Base-by-base conservation (phyloP, 1,140 invertebrate genomes). In the Heliothis subflexa region DNA sequence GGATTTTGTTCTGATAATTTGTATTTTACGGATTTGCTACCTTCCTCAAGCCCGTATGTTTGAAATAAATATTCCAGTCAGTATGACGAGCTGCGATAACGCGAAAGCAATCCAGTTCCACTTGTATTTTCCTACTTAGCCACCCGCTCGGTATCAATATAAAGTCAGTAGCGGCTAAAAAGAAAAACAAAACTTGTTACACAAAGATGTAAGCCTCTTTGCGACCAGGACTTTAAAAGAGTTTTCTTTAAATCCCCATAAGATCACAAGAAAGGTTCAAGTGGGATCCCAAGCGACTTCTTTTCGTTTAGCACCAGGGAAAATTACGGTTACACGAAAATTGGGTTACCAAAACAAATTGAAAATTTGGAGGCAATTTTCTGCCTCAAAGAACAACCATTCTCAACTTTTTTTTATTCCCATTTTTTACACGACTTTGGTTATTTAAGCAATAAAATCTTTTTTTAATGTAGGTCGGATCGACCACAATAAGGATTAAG, bases 301-400 rank as follows among this genome's bases (percentile, higher is more conserved):
- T 85, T 85, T 89, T 84, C 86, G 83, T 79, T 88, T 85, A 87
- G 81, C 83, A 90, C 86, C 82, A 88, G 85, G 84, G 83, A 83
- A 89, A 88, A 89, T 90, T 86, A 88, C 86, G 86, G 85, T 78
- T 75, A 79, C 77, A 83, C 77, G 83, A 84, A 91, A 91, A 93
- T 93, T 89, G 85, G 85, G 85, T 91, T 89, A 91, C 84, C 82
- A 89, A 88, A 89, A 87, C 81, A 91, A 93, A 90, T 92, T 90
- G 89, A 86, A 92, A 91, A 90, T 91, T 91, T 91, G 84, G 83
- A 86, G 81, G 84, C 88, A 93, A 91, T 93, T 91, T 92, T 89
- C 89, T 86, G 80, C 83, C 83, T 87, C 88, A 89, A 89, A 89
- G 86, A 89, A 86, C 87, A 89, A 86, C 77, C 81, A 84, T 74